A percentile compares a stretch with the other conserved stretches of the same genome.
Conservation (phyloP, 2,888 invertebrate species). For the Myopa testacea region DNA sequence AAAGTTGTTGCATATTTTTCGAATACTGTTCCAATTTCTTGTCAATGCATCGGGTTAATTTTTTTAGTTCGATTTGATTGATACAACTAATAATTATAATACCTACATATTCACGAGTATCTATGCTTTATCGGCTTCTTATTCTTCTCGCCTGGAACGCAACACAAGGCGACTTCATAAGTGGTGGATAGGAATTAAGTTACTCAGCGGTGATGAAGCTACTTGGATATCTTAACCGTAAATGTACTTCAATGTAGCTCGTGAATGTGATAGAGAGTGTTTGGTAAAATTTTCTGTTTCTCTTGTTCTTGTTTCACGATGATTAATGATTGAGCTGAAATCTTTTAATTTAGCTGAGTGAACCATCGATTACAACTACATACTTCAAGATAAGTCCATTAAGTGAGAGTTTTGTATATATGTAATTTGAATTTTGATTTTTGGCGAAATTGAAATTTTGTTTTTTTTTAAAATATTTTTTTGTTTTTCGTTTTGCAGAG, state of each 20-base stretch:
- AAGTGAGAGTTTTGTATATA: neutral
- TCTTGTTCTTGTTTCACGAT: neutral
- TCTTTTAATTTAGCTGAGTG: slow-evolving; percentile 35
- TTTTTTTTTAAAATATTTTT: neutral
- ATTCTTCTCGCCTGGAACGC: slow-evolving; percentile 9
- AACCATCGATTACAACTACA: neutral
- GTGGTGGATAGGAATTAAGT: neutral
- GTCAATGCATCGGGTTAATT: neutral
- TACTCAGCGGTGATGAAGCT: neutral
- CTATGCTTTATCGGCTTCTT: neutral
- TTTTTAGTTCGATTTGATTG: neutral
- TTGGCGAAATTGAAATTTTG: slow-evolving; percentile 30
- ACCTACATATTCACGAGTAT: neutral
- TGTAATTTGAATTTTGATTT: slow-evolving; percentile 40
- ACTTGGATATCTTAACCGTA: neutral
- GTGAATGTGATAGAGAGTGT: neutral
- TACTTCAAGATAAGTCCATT: neutral
- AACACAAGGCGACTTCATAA: slow-evolving; percentile 21
- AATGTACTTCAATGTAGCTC: neutral
- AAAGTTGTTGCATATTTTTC: too few species aligned
- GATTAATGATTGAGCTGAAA: slow-evolving; percentile 3
- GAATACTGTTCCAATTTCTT: neutral
- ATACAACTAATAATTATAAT: neutral
- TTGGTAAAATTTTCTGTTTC: slow-evolving; percentile 5
- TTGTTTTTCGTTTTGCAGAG: slow-evolving; percentile 22